phyloP scores from a whole-genome alignment of 2,888 invertebrate genomes.

The Aphidius colemani region DNA sequence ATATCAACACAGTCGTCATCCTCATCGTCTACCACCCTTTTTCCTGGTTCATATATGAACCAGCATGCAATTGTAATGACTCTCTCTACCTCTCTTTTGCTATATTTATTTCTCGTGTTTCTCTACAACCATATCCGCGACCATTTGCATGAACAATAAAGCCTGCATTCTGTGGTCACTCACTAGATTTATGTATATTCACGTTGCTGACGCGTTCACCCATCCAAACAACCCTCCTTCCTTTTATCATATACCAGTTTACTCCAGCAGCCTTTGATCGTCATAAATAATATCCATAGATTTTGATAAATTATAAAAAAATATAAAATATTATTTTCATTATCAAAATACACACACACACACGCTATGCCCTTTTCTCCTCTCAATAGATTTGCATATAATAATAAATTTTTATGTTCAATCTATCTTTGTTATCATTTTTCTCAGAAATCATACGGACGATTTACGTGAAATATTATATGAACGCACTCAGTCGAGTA shows the following conservation, averaged over 20 bases:
- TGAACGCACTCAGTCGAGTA: too few relatives aligned
- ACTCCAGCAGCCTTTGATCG: neutral
- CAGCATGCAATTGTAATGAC: conserved; percentile 19
- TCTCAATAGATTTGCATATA: neutral
- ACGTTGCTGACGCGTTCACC: conserved; percentile 22
- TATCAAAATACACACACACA: neutral
- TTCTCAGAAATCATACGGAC: too few relatives aligned
- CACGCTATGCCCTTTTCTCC: neutral
- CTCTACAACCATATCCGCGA: conserved; percentile 36
- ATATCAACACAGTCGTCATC: neutral
- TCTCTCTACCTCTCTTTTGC: conserved; percentile 37
- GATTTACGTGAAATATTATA: too few relatives aligned
- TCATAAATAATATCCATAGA: too few relatives aligned
- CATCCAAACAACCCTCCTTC: conserved; percentile 14
- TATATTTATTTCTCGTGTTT: conserved; percentile 12
- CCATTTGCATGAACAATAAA: conserved; percentile 47
- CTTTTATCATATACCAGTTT: neutral
- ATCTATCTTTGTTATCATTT: too few relatives aligned
- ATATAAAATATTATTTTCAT: neutral
- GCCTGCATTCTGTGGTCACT: conserved; percentile 42
- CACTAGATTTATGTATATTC: conserved; percentile 33
- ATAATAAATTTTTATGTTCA: too few relatives aligned
- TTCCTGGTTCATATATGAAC: neutral
- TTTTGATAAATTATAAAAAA: too few relatives aligned
- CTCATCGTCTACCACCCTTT: too few relatives aligned